Percentiles rank a stretch among this genome's conserved stretches.
phyloP scores from a whole-genome alignment of 2,888 invertebrate genomes.

The Phyllotreta cruciferae region DNA sequence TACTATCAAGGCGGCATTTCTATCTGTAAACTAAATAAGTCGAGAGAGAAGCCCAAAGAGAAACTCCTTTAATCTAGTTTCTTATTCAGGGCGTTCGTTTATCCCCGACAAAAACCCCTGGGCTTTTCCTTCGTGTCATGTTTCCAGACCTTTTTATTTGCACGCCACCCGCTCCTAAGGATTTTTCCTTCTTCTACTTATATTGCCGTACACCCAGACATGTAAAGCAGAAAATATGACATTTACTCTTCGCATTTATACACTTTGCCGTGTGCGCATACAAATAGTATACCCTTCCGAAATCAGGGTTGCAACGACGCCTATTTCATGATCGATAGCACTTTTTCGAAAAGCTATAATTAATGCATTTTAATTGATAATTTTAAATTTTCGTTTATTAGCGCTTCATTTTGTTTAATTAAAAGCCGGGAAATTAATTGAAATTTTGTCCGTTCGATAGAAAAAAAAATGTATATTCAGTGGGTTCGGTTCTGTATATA shows the following conservation, averaged over 20 bases:
- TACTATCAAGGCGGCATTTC: constrained; percentile 8
- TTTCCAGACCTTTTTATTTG: constrained; percentile 42
- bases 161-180: constrained; percentile 33
- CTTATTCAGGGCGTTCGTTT: constrained; percentile 40
- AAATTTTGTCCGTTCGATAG: not conserved
- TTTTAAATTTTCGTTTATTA: not conserved
- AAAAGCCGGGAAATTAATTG: not conserved
- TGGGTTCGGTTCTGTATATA: constrained; percentile 2
- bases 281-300: not conserved
- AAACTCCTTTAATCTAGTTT: constrained; percentile 36
- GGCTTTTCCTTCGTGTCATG: constrained; percentile 42
- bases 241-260: constrained; percentile 45
- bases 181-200: constrained; percentile 39
- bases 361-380: not conserved
- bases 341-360: not conserved
- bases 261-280: constrained; percentile 1
- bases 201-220: constrained; percentile 40
- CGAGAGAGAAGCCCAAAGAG: constrained; percentile 15
- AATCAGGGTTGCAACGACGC: constrained; percentile 2
- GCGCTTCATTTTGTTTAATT: not conserved
- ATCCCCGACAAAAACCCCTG: constrained; percentile 36
- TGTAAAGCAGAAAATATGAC: constrained; percentile 49
- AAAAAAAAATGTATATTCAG: no score
- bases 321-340: not conserved
- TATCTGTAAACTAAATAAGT: constrained; percentile 23